These are phyloP conservation scores for Psilanteris sp. DNA, from an alignment of 1,140 invertebrate species.

Conservation along the genomic window DNA sequence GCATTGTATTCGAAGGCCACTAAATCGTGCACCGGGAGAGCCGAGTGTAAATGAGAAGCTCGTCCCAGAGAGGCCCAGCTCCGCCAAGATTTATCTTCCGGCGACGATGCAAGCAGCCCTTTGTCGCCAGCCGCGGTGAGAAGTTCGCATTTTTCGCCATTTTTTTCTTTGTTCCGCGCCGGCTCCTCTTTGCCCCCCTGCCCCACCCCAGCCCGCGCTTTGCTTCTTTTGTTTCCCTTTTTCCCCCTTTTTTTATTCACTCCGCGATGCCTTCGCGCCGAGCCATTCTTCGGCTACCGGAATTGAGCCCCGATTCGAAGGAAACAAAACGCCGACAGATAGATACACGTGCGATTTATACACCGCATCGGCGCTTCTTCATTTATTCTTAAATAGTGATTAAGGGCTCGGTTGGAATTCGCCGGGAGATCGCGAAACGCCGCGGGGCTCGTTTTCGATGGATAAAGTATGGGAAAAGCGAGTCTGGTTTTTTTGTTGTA, in stretches of 20 bases:
- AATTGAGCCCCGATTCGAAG: slow-evolving; percentile 57
- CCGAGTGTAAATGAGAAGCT: slow-evolving; percentile 78
- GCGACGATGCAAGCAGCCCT: slow-evolving; percentile 69
- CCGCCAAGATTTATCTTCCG: slow-evolving; percentile 75
- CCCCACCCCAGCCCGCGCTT: too few species aligned
- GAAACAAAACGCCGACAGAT: slow-evolving; percentile 52
- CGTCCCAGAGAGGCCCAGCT: slow-evolving; percentile 43
- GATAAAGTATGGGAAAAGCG: too few species aligned
- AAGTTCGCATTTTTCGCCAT: slow-evolving; percentile 79
- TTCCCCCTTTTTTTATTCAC: slow-evolving; percentile 25
- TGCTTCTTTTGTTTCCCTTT: slow-evolving; percentile 15
- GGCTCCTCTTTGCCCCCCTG: slow-evolving; percentile 26
- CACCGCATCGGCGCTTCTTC: slow-evolving; percentile 12
- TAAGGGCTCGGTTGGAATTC: too few species aligned
- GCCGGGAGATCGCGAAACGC: too few species aligned
- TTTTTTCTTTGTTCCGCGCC: slow-evolving; percentile 70
- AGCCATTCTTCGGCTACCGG: slow-evolving; percentile 67
- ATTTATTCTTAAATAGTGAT: slow-evolving; percentile 20
- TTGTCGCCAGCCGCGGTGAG: slow-evolving; percentile 78
- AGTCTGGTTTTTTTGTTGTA: too few species aligned
- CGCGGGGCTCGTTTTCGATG: too few species aligned
- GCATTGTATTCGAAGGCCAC: slow-evolving; percentile 79
- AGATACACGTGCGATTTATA: slow-evolving; percentile 45
- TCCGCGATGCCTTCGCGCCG: slow-evolving; percentile 37
- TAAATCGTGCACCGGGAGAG: slow-evolving; percentile 73